Evolutionary conservation across 2,797 vertebrate genomes (phyloP).

Genomic region (Tokudaia muenninki): DNA sequence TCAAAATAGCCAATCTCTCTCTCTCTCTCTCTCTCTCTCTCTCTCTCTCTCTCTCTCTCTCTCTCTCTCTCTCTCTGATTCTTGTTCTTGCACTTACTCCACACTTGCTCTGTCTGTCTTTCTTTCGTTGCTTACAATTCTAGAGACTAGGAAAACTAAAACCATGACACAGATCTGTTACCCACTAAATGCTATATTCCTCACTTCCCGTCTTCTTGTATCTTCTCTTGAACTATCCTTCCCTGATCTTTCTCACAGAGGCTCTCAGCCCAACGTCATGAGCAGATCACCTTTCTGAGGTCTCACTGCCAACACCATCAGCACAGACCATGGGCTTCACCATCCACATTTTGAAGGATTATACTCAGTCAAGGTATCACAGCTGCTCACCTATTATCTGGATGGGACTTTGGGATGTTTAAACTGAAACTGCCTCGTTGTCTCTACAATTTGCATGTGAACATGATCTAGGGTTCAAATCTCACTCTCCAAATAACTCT

Average conservation of each 20-base stretch:
- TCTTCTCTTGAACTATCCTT: background rate
- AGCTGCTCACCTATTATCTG: background rate
- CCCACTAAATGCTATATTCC: background rate
- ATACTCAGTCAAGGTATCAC: background rate
- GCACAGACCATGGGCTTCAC: background rate
- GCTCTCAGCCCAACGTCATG: background rate
- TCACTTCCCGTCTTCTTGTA: background rate
- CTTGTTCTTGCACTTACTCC: fast-evolving
- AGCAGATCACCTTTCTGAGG: background rate
- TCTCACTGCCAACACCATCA: background rate
- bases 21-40: no score
- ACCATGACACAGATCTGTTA: background rate
- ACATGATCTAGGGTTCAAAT: background rate
- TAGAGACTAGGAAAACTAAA: background rate
- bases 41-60: background rate
- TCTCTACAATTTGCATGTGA: background rate
- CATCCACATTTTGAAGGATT: background rate
- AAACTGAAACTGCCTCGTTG: background rate
- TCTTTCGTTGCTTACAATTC: background rate
- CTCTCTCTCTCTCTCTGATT: fast-evolving
- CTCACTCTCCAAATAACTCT: background rate
- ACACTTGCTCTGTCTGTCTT: background rate
- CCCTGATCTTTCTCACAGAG: background rate
- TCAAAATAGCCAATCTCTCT: background rate
- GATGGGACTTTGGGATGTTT: background rate